Percentiles rank a stretch among this genome's conserved stretches.
phyloP scores from a whole-genome alignment of 2,113 vertebrate species.

The Anhinga rufa region DNA sequence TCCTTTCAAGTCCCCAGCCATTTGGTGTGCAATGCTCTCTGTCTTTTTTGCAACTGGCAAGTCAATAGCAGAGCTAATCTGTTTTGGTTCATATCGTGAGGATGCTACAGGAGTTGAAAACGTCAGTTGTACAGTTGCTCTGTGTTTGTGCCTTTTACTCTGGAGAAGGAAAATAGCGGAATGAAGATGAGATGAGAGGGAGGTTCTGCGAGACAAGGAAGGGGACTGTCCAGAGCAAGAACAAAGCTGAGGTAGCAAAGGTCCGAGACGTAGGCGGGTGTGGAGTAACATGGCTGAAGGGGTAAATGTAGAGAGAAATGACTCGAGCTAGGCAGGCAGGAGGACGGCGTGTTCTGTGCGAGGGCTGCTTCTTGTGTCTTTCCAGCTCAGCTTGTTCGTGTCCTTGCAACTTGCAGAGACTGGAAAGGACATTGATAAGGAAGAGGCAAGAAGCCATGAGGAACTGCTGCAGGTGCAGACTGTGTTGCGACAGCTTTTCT shows the following conservation, averaged over 20 bases:
- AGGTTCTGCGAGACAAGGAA: neutral
- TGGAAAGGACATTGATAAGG: neutral
- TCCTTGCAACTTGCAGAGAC: neutral
- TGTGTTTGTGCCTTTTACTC: neutral
- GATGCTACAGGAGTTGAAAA: neutral
- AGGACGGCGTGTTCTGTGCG: fast-evolving
- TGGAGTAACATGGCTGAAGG: neutral
- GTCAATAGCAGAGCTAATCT: neutral
- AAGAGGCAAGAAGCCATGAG: neutral
- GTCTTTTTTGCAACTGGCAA: neutral
- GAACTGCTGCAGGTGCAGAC: neutral
- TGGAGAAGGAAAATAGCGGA: neutral
- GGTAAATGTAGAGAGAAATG: neutral
- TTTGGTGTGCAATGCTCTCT: neutral
- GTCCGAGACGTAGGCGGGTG: neutral
- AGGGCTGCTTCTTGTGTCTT: neutral
- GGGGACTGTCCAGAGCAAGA: neutral
- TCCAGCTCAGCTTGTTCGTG: neutral
- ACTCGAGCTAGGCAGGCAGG: neutral
- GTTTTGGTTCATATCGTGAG: neutral
- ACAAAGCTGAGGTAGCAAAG: neutral
- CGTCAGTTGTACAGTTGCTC: neutral
- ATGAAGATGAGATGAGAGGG: neutral
- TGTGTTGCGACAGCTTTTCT: neutral
- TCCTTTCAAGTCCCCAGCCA: neutral